phyloP scores from a whole-genome alignment of 2,797 vertebrate genomes.

The Rallus crepitans region DNA sequence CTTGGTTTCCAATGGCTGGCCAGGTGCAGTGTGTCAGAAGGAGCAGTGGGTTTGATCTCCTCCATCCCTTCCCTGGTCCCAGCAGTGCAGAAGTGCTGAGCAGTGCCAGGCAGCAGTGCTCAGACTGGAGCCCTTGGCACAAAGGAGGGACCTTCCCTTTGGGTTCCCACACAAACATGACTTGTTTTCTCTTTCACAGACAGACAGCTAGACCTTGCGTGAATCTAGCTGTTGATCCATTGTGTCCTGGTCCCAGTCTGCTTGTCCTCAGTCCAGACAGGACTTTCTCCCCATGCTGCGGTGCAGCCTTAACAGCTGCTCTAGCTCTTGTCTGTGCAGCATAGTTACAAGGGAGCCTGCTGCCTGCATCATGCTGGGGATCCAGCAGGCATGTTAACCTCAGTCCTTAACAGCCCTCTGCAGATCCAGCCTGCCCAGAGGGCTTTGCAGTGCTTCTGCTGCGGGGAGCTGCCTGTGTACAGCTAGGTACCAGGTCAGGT shows the following conservation, averaged over 20 bases:
- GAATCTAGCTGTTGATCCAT: neutral
- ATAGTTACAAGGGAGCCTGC: neutral
- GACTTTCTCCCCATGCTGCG: neutral
- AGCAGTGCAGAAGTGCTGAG: neutral
- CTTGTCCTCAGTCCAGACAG: neutral
- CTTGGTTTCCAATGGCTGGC: neutral
- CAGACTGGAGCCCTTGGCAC: neutral
- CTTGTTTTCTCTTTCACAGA: neutral
- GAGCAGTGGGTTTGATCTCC: neutral
- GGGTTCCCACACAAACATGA: neutral
- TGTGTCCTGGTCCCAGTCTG: neutral
- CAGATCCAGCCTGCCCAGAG: neutral
- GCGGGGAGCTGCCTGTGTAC: neutral
- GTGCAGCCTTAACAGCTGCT: neutral
- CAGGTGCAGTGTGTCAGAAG: neutral
- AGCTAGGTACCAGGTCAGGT: neutral
- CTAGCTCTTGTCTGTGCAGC: neutral
- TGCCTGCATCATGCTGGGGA: neutral
- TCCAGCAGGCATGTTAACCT: fast-evolving
- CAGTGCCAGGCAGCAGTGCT: neutral
- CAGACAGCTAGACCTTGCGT: neutral
- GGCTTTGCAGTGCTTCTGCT: neutral
- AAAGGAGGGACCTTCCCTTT: neutral
- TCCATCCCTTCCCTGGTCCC: neutral
- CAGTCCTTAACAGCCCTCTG: neutral